Evolutionary conservation across 2,113 vertebrate species (phyloP), one percentile per base, ranked within the genome.

Genomic region (Urocitellus parryii): DNA sequence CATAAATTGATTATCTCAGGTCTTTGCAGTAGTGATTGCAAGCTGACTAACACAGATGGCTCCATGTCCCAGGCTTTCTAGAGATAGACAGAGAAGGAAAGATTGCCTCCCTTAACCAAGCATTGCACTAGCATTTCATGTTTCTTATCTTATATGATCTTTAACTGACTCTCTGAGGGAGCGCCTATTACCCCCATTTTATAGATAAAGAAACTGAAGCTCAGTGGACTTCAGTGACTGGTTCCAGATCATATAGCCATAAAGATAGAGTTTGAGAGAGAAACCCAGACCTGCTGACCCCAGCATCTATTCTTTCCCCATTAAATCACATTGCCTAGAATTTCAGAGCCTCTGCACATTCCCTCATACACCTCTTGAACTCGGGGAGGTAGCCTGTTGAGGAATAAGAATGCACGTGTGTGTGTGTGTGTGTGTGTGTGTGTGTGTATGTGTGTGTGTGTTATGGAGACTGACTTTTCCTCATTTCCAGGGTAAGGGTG

Each of bases 331-430:
- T 77, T 80, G 53, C 32, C 78, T 20, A 6, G 58, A 29, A 37
- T 2, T 53, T 20, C 18, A 24, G 58, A 4, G 13, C 8, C 34
- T 13, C 51, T 65, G 9, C 17, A 34, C 20, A 20, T 45, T 37
- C 4, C 12, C 17, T 5, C 9, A 14, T 14, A 13, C 0, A 4
- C 14, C 14, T 20, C 39, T 27, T 29, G 48, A 18, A 2, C 11
- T 65, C 29, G 45, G 32, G 51, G 25, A 76, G 58, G 32, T 51
- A 25, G n/a, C 16, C 65, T 82, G 2, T n/a, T 32, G 42, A 97
- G n/a, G 74, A 81, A n/a, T 12, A 22, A 88, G 45, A 34, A 63
- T 0, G 10, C 22, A 25, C 12, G 13, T 11, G 61, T 61, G 32
- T 34, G 29, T 72, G 48, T 12, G 48, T 12, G 39, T 39, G 39